Conservation (phyloP, 2,113 vertebrate genomes). For the Larimichthys polyactis region DNA sequence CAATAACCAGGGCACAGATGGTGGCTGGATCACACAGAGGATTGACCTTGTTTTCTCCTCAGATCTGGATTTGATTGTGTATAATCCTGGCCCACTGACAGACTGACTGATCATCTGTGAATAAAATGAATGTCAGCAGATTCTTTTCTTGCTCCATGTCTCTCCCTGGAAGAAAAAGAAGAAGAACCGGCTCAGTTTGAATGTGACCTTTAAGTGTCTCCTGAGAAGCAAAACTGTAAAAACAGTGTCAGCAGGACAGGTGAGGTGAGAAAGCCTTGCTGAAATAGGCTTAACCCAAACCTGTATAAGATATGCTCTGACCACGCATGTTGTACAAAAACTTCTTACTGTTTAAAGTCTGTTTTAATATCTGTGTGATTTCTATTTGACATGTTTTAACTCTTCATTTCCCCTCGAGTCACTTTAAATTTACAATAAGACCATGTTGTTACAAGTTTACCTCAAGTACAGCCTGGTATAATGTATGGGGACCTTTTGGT, state of each 20-base stretch:
- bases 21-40: constrained; percentile 68
- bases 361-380: neutral
- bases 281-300: constrained; percentile 14
- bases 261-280: constrained; percentile 21
- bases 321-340: neutral
- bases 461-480: neutral
- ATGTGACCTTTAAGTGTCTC: constrained; percentile 43
- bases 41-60: constrained; percentile 76
- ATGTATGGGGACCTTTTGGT: neutral
- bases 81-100: constrained; percentile 71
- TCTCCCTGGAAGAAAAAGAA: neutral
- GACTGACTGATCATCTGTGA: constrained; percentile 73
- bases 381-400: neutral
- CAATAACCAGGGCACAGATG: constrained; percentile 75
- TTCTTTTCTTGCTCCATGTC: constrained; percentile 26
- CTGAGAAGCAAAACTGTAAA: constrained; percentile 21
- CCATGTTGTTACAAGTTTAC: neutral
- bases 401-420: neutral
- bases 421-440: neutral
- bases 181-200: constrained; percentile 17
- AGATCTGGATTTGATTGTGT: constrained; percentile 74
- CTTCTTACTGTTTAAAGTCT: neutral
- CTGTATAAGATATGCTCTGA: neutral
- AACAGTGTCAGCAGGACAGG: constrained; percentile 22
- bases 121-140: constrained; percentile 62